Conservation (phyloP, 2,888 invertebrate species). For the Ormyrus thymus region DNA sequence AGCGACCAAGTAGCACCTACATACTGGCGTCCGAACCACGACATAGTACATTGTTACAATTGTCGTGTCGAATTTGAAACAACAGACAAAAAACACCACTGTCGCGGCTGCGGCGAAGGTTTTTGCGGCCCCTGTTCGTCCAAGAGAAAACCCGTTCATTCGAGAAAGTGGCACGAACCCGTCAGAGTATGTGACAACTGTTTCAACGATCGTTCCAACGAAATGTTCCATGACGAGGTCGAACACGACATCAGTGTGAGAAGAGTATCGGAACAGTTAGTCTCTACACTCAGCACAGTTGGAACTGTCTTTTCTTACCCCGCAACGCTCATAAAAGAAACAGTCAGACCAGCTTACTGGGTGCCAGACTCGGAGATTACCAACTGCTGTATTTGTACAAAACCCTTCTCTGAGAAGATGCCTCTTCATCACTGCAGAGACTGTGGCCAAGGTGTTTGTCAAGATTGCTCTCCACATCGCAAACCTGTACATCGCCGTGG, state of each 20-base stretch:
- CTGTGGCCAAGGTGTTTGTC: slow-evolving; percentile 89
- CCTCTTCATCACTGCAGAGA: slow-evolving; percentile 77
- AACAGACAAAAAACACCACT: slow-evolving; percentile 83
- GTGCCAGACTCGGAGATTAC: slow-evolving; percentile 84
- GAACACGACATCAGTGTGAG: slow-evolving; percentile 78
- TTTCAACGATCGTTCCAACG: slow-evolving; percentile 73
- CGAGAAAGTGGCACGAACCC: slow-evolving; percentile 82
- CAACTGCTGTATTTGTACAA: slow-evolving; percentile 81
- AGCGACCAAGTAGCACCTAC: slow-evolving; percentile 86
- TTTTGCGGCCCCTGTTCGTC: slow-evolving; percentile 85
- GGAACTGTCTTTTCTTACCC: slow-evolving; percentile 85
- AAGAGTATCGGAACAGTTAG: slow-evolving; percentile 83
- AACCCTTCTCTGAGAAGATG: slow-evolving; percentile 75
- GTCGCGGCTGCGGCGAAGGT: slow-evolving; percentile 87
- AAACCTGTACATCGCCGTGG: slow-evolving; percentile 85
- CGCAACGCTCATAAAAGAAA: slow-evolving; percentile 82
- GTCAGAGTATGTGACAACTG: slow-evolving; percentile 87
- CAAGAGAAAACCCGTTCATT: slow-evolving; percentile 82
- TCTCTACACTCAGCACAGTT: slow-evolving; percentile 83
- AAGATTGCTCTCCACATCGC: slow-evolving; percentile 81
- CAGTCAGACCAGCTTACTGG: slow-evolving; percentile 87
- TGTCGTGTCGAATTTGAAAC: slow-evolving; percentile 79
- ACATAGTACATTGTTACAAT: slow-evolving; percentile 82
- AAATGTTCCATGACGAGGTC: slow-evolving; percentile 54
- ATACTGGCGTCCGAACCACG: slow-evolving; percentile 87